Evolutionary conservation across 2,888 invertebrate genomes (phyloP), one percentile per base, ranked within the genome.

Genomic region (Dichetophora obliterata): DNA sequence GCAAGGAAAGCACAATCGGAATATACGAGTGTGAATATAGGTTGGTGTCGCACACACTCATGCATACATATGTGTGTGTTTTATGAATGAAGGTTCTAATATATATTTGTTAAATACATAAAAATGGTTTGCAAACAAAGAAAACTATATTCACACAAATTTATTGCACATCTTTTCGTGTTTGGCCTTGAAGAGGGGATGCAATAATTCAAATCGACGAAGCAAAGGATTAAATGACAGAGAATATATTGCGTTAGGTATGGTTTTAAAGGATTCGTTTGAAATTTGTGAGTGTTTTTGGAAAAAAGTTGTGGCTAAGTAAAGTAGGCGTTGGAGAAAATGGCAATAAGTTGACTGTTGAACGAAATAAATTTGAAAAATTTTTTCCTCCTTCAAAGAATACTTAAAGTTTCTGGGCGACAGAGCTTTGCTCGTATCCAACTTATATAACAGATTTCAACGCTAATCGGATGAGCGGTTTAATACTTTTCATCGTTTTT

Each of bases 231-330:
- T 61, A 22, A 72, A 61, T 27, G 59, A 27, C 52, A n/a, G 24
- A n/a, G 27, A 27, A 34, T 16, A 57, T 59, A 71, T 52, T 54
- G 54, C n/a, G 54, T 5, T 31, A 19, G 54, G 22, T 37, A 5
- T 14, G n/a, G 19, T 11, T 22, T 31, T 48, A 48, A 72, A 61
- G 48, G 59, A 61, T 61, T 72, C 37, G 48, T 6, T 61, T 27
- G 22, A 72, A 61, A 72, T 59, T 71, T 59, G 11, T n/a, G n/a
- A n/a, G n/a, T n/a, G n/a, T n/a, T n/a, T 61, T 72, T 11, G n/a
- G 16, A 31, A 14, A 43, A 11, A 11, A 43, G 37, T 37, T 5
- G 8, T n/a, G n/a, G n/a, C n/a, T 43, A 43, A 43, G 43, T n/a
- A n/a, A n/a, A 43, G 11, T 43, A 43, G 43, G 43, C 11, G 11